phyloP scores from a whole-genome alignment of 2,113 vertebrate species.

The Sakesphorus luctuosus region DNA sequence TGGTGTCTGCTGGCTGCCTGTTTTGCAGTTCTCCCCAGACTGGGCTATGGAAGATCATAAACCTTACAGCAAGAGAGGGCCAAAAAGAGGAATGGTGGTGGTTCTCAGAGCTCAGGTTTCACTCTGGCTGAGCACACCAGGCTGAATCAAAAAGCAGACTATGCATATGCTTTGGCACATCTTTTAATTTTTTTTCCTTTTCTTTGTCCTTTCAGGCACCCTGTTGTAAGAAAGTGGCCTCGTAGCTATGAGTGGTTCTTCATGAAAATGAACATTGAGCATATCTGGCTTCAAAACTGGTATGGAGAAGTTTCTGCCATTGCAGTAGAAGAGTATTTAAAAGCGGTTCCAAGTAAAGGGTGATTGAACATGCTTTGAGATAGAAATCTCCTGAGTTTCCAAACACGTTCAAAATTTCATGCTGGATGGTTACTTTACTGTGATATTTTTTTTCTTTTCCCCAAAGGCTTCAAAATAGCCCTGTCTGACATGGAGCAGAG shows the following conservation, averaged over 20 bases:
- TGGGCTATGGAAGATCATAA: not conserved
- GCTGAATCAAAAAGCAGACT: not conserved
- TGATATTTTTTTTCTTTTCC: not conserved
- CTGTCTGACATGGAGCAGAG: not conserved
- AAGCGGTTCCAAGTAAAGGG: constrained; percentile 71
- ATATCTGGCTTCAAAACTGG: constrained; percentile 80
- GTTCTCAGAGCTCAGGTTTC: not conserved
- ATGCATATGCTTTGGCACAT: not conserved
- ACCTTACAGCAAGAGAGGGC: not conserved
- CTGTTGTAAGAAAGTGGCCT: constrained; percentile 81
- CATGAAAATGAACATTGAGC: constrained; percentile 82
- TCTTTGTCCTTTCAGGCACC: constrained; percentile 72
- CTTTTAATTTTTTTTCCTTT: not conserved
- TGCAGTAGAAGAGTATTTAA: constrained; percentile 79
- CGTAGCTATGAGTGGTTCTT: constrained; percentile 80
- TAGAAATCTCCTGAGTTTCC: not conserved
- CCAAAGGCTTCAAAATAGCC: not conserved
- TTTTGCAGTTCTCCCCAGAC: not conserved
- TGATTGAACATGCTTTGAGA: constrained; percentile 35
- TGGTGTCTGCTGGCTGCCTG: not conserved
- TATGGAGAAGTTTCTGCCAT: constrained; percentile 73
- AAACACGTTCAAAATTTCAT: not conserved
- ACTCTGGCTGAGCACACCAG: not conserved
- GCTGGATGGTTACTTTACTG: not conserved
- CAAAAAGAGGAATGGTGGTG: not conserved